Evolutionary conservation across 1,140 invertebrate genomes (phyloP).

Genomic region (Brachionus koreanus): DNA sequence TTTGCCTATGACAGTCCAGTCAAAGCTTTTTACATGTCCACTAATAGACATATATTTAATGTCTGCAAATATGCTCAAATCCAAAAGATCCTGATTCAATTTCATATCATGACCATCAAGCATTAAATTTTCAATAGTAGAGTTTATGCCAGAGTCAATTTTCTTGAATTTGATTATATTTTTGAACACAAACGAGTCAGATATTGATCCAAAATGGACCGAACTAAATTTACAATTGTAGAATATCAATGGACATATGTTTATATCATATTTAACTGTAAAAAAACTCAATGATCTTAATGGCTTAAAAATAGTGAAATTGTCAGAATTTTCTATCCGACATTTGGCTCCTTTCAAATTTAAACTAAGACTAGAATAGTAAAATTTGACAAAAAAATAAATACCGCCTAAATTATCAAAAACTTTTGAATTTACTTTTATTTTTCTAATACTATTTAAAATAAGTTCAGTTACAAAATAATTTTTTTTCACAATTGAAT

Average conservation of each 20-base stretch:
- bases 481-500: neutral
- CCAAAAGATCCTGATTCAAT: neutral
- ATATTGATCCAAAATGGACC: neutral
- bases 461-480: neutral
- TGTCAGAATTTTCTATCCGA: neutral
- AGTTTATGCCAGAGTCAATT: neutral
- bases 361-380: neutral
- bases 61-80: neutral
- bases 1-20: neutral
- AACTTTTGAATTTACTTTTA: neutral
- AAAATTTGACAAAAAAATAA: neutral
- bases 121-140: neutral
- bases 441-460: neutral
- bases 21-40: neutral
- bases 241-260: neutral
- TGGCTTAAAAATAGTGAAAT: neutral
- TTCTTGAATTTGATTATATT: neutral
- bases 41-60: neutral
- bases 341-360: neutral
- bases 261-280: neutral
- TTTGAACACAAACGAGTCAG: neutral
- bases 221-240: neutral
- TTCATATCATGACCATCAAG: neutral
- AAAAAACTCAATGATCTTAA: neutral
- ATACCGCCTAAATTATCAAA: neutral